Conservation (phyloP, 2,113 vertebrate genomes). For the Herpailurus yagouaroundi region DNA sequence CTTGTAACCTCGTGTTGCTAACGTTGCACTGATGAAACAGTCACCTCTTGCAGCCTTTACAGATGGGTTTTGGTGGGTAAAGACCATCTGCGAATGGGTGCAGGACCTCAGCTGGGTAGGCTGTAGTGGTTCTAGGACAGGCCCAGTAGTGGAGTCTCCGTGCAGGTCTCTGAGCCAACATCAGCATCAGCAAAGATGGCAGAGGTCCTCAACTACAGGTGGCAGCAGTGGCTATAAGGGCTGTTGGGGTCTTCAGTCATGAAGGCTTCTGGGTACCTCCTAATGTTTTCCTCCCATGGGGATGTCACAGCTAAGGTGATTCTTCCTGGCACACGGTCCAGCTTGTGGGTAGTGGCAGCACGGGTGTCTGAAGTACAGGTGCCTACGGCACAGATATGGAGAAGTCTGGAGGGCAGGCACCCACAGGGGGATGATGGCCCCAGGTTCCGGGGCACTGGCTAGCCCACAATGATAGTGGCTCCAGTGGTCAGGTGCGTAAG, state of each 20-base stretch:
- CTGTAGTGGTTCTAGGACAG: background rate
- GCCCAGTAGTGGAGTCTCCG: background rate
- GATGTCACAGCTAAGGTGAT: background rate
- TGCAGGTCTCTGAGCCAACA: background rate
- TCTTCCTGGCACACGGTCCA: background rate
- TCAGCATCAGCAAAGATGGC: background rate
- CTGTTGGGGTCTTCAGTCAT: background rate
- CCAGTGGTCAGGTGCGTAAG: background rate
- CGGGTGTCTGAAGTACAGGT: background rate
- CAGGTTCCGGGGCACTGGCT: background rate
- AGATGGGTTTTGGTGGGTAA: background rate
- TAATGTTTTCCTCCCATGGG: background rate
- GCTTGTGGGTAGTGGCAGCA: background rate
- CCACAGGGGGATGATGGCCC: background rate
- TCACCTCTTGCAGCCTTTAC: background rate
- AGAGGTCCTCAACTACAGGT: background rate
- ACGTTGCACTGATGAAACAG: background rate
- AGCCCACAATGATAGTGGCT: accelerated
- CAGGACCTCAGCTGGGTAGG: background rate
- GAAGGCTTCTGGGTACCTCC: background rate
- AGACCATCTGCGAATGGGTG: background rate
- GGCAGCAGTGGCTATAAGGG: background rate
- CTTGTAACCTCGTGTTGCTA: background rate
- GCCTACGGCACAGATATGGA: background rate
- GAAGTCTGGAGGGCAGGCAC: background rate